Percentiles rank a stretch among this genome's conserved stretches.
These are phyloP conservation scores for Belonocnema kinseyi DNA, from an alignment of 1,140 invertebrate species.

Conservation along the genomic window DNA sequence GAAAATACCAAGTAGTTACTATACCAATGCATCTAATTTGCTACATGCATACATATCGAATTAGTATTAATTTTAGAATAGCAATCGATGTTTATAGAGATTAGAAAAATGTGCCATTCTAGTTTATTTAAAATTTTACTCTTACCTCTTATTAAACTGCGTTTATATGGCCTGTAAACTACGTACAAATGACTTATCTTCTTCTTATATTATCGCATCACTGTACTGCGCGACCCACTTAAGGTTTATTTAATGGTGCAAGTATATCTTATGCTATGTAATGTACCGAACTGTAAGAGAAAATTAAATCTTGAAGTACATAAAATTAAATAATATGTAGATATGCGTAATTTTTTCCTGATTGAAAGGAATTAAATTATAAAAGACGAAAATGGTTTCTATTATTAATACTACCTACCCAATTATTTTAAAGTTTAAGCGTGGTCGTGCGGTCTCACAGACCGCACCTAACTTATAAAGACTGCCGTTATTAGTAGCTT, in stretches of 20 bases:
- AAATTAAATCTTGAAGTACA: neutral
- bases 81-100: neutral
- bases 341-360: neutral
- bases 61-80: constrained; percentile 14
- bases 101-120: constrained; percentile 13
- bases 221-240: neutral
- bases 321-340: neutral
- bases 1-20: neutral
- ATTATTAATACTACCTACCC: neutral
- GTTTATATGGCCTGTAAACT: constrained; percentile 4
- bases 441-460: no score
- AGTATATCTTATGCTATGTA: neutral
- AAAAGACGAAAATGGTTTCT: neutral
- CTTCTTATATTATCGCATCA: neutral
- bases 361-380: neutral
- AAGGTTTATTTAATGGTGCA: constrained; percentile 4
- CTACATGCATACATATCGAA: constrained; percentile 8
- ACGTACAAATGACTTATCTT: neutral
- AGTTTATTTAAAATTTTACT: neutral
- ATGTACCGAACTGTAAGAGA: neutral
- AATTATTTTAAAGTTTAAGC: neutral
- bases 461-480: no score
- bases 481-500: no score
- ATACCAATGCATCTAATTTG: neutral
- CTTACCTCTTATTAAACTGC: neutral